Evolutionary conservation across 2,113 vertebrate species (phyloP).

Genomic region (Mionectes macconnelli): DNA sequence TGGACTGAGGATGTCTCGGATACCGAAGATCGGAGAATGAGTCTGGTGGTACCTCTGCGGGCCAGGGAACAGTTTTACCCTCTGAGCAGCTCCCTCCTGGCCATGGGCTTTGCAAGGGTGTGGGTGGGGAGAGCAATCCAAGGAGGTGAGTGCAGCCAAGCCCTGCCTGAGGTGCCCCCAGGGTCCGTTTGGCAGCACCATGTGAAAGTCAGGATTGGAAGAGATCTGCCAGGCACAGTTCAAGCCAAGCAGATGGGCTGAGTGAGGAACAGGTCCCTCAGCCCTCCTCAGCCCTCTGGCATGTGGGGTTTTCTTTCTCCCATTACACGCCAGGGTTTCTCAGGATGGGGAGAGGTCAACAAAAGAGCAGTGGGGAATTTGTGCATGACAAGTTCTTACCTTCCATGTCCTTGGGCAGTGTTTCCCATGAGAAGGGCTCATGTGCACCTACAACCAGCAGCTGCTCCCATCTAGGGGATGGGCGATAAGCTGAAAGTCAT

Average conservation of each 20-base stretch:
- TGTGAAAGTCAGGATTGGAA: background rate
- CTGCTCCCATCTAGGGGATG: accelerated
- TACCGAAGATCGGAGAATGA: background rate
- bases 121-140: background rate
- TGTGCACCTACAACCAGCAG: background rate
- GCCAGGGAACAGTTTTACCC: background rate
- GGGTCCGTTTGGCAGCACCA: background rate
- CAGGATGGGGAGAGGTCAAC: background rate
- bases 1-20: background rate
- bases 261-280: background rate
- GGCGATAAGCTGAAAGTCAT: background rate
- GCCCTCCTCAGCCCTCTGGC: accelerated
- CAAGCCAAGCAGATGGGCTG: background rate
- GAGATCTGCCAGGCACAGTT: background rate
- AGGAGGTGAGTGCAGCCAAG: background rate
- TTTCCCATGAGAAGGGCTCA: background rate
- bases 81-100: background rate
- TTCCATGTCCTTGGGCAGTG: accelerated
- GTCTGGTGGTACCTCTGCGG: background rate
- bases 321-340: accelerated
- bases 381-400: background rate
- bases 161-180: background rate
- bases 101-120: background rate
- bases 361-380: background rate
- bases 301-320: background rate